A percentile compares a stretch with the other conserved stretches of the same genome.
These are phyloP conservation scores for Gephyroberyx darwinii DNA, from an alignment of 2,797 vertebrate genomes.

Conservation along the genomic window DNA sequence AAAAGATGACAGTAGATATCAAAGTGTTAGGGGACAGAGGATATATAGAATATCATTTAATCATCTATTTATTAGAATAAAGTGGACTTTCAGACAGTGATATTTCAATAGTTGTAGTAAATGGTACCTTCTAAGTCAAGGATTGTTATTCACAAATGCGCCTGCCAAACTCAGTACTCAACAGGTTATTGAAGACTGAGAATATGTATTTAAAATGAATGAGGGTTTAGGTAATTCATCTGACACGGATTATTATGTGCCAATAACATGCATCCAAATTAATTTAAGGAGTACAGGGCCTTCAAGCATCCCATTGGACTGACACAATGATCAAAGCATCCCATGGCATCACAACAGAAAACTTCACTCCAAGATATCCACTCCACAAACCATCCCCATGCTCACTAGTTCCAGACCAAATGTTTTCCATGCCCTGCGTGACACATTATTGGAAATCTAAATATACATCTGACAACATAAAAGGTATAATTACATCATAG, in stretches of 20 bases:
- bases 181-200: too few species aligned
- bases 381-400: not conserved
- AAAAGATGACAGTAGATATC: conserved; percentile 74
- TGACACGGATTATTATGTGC: too few species aligned
- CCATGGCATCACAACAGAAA: not conserved
- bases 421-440: not conserved
- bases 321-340: not conserved
- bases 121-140: conserved; percentile 18
- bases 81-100: conserved; percentile 21
- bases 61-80: conserved; percentile 46
- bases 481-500: not conserved
- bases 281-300: too few species aligned
- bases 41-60: conserved; percentile 46
- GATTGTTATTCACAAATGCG: not conserved
- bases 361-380: not conserved
- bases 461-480: not conserved
- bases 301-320: too few species aligned
- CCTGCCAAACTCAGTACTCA: not conserved
- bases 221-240: too few species aligned
- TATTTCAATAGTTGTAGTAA: conserved; percentile 29
- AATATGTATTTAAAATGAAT: too few species aligned
- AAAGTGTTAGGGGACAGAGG: conserved; percentile 46
- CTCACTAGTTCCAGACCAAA: not conserved
- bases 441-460: not conserved
- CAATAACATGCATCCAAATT: too few species aligned